Evolutionary conservation across 2,888 invertebrate genomes (phyloP).

Genomic region (Allygus modestus): DNA sequence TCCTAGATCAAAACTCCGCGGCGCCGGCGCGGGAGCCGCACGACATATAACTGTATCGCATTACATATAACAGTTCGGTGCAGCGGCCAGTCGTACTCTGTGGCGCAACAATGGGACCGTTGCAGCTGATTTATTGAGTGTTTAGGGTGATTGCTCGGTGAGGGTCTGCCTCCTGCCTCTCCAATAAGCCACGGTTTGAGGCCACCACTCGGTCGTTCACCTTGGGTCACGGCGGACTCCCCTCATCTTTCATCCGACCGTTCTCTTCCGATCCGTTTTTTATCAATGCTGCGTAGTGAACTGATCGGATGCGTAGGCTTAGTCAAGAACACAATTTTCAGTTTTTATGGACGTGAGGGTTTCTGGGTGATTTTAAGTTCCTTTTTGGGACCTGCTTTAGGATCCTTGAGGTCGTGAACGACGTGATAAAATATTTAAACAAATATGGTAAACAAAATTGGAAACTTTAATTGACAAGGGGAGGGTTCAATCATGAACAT

Average conservation of each 20-base stretch:
- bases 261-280: background rate
- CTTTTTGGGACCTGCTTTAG: no score
- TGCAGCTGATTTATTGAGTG: conserved; percentile 24
- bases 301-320: no score
- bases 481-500: no score
- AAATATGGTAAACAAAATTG: no score
- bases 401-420: no score
- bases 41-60: background rate
- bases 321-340: no score
- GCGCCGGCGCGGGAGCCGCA: no score
- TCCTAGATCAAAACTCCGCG: background rate
- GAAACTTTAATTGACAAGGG: no score
- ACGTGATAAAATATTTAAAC: no score
- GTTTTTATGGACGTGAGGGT: no score
- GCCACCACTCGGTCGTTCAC: conserved; percentile 18
- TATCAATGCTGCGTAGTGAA: no score
- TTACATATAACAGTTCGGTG: background rate
- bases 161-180: background rate
- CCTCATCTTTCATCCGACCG: conserved; percentile 18
- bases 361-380: no score
- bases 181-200: conserved; percentile 53
- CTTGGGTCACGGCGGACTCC: conserved; percentile 19
- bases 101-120: conserved; percentile 28
- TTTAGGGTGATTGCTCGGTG: background rate
- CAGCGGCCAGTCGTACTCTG: background rate